Percentiles rank a stretch among this genome's conserved stretches.
These are phyloP conservation scores for Dicrostonyx torquatus DNA, from an alignment of 2,797 vertebrate species.

Conservation along the genomic window DNA sequence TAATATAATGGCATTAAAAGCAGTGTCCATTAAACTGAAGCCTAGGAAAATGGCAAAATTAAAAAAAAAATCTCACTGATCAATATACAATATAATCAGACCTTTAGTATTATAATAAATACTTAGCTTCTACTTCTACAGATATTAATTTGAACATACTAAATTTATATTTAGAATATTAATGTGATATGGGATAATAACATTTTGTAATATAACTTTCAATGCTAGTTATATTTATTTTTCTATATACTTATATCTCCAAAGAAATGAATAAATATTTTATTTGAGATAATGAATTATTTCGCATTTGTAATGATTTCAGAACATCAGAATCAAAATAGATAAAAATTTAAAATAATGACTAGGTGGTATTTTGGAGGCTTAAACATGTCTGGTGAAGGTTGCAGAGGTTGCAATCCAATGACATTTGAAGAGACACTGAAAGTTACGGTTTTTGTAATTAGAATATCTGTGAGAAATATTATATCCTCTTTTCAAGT, in stretches of 20 bases:
- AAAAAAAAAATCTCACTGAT: not conserved
- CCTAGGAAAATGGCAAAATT: not conserved
- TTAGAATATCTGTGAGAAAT: not conserved
- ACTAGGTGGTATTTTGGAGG: not conserved
- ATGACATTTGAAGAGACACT: not conserved
- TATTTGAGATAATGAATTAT: not conserved
- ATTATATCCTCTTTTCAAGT: not conserved
- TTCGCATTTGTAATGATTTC: not conserved
- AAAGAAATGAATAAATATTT: not conserved
- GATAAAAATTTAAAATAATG: not conserved
- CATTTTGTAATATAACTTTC: not conserved
- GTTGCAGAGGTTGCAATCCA: fast-evolving
- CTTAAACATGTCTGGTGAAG: not conserved
- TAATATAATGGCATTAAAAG: not conserved
- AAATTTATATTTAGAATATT: not conserved
- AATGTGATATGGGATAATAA: not conserved
- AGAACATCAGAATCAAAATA: not conserved
- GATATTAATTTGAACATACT: not conserved
- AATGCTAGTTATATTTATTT: not conserved
- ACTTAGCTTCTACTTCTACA: not conserved
- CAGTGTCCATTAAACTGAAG: not conserved
- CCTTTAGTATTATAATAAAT: not conserved
- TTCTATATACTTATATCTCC: not conserved
- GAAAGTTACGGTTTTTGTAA: fast-evolving
- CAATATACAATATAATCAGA: not conserved